Evolutionary conservation across 2,113 vertebrate species (phyloP).

Genomic region (Notarius quadriscutis): DNA sequence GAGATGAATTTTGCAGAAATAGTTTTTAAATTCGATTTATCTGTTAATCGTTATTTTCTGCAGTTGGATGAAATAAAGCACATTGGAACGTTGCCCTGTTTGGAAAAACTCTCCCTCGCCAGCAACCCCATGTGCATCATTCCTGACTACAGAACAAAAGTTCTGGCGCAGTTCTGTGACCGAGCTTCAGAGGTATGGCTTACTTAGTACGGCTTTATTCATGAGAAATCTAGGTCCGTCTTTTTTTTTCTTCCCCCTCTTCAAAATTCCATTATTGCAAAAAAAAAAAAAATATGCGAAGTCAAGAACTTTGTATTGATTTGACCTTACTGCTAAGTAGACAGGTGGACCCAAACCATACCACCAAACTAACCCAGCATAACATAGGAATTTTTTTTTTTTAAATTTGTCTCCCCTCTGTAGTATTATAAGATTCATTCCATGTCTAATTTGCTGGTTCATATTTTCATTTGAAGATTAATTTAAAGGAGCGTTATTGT

Average conservation of each 20-base stretch:
- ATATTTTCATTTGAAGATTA: neutral
- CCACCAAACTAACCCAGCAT: neutral
- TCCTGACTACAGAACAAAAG: conserved; percentile 96
- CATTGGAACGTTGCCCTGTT: conserved; percentile 85
- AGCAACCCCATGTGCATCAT: conserved; percentile 92
- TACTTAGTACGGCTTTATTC: neutral
- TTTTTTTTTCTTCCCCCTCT: neutral
- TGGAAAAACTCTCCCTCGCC: conserved; percentile 84
- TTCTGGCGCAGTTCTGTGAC: conserved; percentile 93
- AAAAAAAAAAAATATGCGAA: too few relatives aligned
- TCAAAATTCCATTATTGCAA: neutral
- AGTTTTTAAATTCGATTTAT: neutral
- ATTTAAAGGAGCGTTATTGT: neutral
- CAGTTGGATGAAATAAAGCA: conserved; percentile 90
- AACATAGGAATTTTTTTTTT: neutral
- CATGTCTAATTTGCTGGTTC: neutral
- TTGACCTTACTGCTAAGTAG: neutral
- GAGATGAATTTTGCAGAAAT: neutral
- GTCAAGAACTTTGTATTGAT: neutral
- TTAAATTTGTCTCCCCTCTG: neutral
- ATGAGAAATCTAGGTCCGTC: neutral
- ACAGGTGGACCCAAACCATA: neutral
- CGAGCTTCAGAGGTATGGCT: conserved; percentile 88
- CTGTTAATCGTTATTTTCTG: conserved; percentile 14
- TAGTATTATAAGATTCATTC: neutral